phyloP scores from a whole-genome alignment of 2,113 vertebrate species.

The Irena cyanogastra region DNA sequence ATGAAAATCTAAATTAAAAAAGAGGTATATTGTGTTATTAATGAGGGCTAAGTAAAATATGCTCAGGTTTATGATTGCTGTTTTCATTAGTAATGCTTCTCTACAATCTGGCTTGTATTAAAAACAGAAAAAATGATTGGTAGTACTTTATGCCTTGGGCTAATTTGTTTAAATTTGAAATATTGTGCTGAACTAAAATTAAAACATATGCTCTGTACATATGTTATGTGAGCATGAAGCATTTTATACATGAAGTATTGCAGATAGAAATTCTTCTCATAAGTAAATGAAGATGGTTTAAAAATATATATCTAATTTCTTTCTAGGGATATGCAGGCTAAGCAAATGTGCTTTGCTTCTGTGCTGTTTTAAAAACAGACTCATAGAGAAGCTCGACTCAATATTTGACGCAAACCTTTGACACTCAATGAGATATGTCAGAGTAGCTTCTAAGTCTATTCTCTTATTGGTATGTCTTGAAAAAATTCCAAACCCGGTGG shows the following conservation, averaged over 20 bases:
- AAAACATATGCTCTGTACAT: conserved; percentile 21
- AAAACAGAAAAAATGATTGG: not conserved
- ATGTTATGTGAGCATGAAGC: not conserved
- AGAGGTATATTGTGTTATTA: conserved; percentile 41
- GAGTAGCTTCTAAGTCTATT: not conserved
- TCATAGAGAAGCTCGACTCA: not conserved
- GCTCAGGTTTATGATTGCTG: not conserved
- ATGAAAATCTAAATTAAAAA: conserved; percentile 55
- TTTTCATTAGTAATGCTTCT: not conserved
- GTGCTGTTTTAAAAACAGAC: not conserved
- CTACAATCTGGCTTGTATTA: not conserved
- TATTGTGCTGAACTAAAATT: conserved; percentile 18
- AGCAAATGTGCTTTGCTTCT: not conserved
- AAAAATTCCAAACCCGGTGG: not conserved
- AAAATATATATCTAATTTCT: not conserved
- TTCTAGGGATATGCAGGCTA: not conserved
- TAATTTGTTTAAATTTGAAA: conserved; percentile 44
- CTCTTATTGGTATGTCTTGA: not conserved
- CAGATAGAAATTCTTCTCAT: not conserved
- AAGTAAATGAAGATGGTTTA: not conserved
- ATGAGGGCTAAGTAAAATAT: not conserved
- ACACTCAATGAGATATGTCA: not conserved
- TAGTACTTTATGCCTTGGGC: not conserved
- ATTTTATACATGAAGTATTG: not conserved
- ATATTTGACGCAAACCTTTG: not conserved